Evolutionary conservation across 2,113 vertebrate genomes (phyloP).

Genomic region (Tetrax tetrax): DNA sequence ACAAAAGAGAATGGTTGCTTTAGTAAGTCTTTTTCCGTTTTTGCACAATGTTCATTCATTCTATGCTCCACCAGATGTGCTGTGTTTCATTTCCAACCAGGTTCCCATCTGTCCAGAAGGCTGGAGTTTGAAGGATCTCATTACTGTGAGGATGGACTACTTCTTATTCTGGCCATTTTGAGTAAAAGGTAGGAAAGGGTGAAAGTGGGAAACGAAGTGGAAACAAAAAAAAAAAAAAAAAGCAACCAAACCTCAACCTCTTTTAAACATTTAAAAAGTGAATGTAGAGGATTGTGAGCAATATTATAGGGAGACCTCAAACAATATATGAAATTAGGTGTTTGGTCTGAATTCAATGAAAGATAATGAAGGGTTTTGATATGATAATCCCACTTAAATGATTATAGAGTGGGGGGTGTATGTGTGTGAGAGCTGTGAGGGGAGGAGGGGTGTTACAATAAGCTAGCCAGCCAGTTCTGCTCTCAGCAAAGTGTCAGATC

Average conservation of each 20-base stretch:
- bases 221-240: not conserved
- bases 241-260: not conserved
- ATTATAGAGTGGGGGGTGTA: conserved; percentile 49
- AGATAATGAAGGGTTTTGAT: conserved; percentile 69
- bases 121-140: conserved; percentile 36
- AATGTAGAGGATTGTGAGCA: conserved; percentile 24
- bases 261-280: conserved; percentile 34
- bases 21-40: conserved; percentile 21
- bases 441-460: conserved; percentile 67
- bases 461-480: conserved; percentile 77
- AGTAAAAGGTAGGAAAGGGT: not conserved
- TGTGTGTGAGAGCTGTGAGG: conserved; percentile 22
- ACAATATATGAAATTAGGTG: conserved; percentile 70
- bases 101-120: conserved; percentile 59
- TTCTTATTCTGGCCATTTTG: conserved; percentile 23
- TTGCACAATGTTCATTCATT: conserved; percentile 36
- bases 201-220: not conserved
- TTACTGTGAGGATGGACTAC: conserved; percentile 12
- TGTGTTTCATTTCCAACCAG: conserved; percentile 56
- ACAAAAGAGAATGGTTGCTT: conserved; percentile 47
- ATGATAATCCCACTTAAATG: conserved; percentile 75
- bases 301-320: conserved; percentile 31
- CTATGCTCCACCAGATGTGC: conserved; percentile 27
- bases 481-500: conserved; percentile 79
- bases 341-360: conserved; percentile 66